Conservation (phyloP, 30 jellyfish, hydroid and myxozoan species). For the Cassiopea xamachana region DNA sequence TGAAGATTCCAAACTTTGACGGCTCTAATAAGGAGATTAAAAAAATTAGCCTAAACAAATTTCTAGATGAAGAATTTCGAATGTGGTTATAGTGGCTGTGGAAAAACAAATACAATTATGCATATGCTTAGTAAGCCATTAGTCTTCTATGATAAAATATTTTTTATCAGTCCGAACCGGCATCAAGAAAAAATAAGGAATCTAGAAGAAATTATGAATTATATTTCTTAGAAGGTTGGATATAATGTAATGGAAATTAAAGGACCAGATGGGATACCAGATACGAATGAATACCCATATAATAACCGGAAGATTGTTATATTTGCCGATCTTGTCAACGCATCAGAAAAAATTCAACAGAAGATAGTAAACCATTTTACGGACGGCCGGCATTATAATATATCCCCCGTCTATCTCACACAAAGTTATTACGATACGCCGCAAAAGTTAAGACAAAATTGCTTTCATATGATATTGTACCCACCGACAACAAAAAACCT, state of each 20-base stretch:
- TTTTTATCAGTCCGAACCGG: not conserved
- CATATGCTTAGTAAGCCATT: conserved; percentile 23
- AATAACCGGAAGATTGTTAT: conserved; percentile 28
- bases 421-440: conserved; percentile 46
- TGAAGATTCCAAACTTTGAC: not conserved
- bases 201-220: conserved; percentile 13
- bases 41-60: conserved; percentile 5
- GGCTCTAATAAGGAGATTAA: conserved; percentile 2
- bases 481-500: conserved; percentile 47
- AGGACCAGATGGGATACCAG: conserved; percentile 29
- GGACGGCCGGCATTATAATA: conserved; percentile 46
- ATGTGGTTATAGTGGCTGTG: conserved; percentile 30
- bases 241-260: conserved; percentile 29
- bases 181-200: not conserved
- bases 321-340: conserved; percentile 40
- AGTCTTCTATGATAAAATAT: not conserved
- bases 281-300: conserved; percentile 41
- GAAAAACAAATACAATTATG: conserved; percentile 31
- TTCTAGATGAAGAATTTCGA: conserved; percentile 5
- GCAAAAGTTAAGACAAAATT: conserved; percentile 17
- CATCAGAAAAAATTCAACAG: conserved; percentile 43
- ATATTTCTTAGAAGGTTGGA: conserved; percentile 21
- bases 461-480: conserved; percentile 52
- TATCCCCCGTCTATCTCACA: conserved; percentile 21
- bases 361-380: conserved; percentile 53